Base-by-base conservation (phyloP, 1,140 invertebrate species). In the Mizuhopecten yessoensis region DNA sequence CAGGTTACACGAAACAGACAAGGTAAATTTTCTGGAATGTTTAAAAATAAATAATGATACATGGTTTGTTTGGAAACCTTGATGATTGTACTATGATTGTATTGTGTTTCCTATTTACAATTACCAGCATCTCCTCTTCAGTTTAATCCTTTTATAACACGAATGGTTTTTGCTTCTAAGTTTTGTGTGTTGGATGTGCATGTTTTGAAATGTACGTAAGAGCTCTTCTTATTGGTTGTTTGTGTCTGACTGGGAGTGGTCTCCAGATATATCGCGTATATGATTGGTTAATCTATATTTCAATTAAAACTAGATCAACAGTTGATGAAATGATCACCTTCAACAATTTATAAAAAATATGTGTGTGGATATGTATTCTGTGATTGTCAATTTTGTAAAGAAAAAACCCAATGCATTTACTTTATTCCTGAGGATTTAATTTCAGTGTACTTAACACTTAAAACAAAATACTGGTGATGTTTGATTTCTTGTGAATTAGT, bases 1-100 rank as follows among this genome's bases (percentile, higher is more conserved):
- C 45, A 94, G 90, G 92, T 89, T 94, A 90, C 93, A 93, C 89
- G 95, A 95, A 88, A 93, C 93, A 86, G 95, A 95, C 87, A 95
- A 95, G 95, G 95, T 95, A 95, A 93, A n/a, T n/a, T n/a, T n/a
- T n/a, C 20, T 15, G 89, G 33, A 34, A 17, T 57, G 45, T 57
- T 75, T 75, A 75, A 75, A 75, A n/a, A 13, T 10, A 45, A 75
- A 29, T 75, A 75, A 29, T 75, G 57, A 75, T 75, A n/a, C 57
- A 75, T 75, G 57, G n/a, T 29, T n/a, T 75, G 57, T 75, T 10
- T 17, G 11, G 45, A 29, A 75, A 75, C 23, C 23, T 75, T 75
- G 57, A 75, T 23, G 10, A 49, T 49, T 49, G 3, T 49, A 49
- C 1, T 49, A 20, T 49, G 45, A 49, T 49, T 49, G n/a, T n/a